Evolutionary conservation across 2,797 vertebrate species (phyloP).

Genomic region (Trachops cirrhosus): DNA sequence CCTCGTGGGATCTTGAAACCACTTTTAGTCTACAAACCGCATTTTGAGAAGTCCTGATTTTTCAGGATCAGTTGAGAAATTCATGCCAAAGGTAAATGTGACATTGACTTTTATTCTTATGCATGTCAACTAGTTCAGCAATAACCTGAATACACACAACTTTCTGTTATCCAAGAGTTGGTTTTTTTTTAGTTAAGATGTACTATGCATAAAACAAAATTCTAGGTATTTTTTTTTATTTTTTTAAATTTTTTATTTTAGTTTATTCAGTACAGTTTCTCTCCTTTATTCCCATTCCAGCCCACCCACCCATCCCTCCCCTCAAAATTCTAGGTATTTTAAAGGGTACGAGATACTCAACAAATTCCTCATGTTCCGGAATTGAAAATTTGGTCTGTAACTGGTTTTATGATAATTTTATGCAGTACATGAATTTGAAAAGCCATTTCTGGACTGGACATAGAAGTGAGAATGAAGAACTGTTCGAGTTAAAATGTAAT

Average conservation of each 20-base stretch:
- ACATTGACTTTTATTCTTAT: conserved; percentile 4
- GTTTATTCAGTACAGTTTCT: too few relatives aligned
- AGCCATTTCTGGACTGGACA: background rate
- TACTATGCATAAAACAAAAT: conserved; percentile 21
- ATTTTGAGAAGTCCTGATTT: conserved; percentile 3
- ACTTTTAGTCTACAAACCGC: background rate
- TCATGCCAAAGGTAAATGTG: background rate
- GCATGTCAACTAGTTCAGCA: background rate
- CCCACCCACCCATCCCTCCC: too few relatives aligned
- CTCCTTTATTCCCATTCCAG: too few relatives aligned
- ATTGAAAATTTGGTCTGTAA: conserved; percentile 16
- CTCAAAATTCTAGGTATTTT: conserved; percentile 2
- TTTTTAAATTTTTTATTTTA: too few relatives aligned
- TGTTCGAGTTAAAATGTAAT: background rate
- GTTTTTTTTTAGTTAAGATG: conserved; percentile 14
- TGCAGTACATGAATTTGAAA: conserved; percentile 4
- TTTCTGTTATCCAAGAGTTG: background rate
- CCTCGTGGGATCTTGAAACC: background rate
- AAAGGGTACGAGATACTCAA: conserved; percentile 11
- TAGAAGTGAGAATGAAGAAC: conserved; percentile 16
- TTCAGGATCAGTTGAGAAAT: background rate
- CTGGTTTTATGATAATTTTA: conserved; percentile 34
- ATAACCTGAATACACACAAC: background rate
- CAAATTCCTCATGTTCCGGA: background rate
- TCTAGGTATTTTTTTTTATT: background rate